A percentile compares a stretch with the other conserved stretches of the same genome.
These are phyloP conservation scores for Epiblema foenella DNA, from an alignment of 2,888 invertebrate species.

Conservation along the genomic window DNA sequence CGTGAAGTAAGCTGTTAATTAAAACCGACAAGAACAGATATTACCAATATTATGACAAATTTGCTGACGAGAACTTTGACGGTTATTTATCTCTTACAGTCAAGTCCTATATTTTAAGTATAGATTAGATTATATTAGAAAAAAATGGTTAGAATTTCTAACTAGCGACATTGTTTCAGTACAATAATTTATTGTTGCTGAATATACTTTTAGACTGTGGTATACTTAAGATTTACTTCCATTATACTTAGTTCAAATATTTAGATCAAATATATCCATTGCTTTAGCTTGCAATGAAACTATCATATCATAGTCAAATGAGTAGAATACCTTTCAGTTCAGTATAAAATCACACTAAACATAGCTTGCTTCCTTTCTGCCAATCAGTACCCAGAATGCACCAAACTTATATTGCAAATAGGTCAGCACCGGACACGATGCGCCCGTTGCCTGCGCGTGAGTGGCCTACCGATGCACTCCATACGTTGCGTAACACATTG, in stretches of 20 bases:
- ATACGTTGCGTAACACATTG: constrained; percentile 72
- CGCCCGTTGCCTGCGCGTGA: constrained; percentile 75
- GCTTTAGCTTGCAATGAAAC: neutral
- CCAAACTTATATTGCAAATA: constrained; percentile 72
- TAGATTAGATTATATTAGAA: too few relatives aligned
- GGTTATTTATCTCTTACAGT: too few relatives aligned
- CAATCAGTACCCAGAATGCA: constrained; percentile 29
- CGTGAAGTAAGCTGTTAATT: too few relatives aligned
- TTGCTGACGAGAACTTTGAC: too few relatives aligned
- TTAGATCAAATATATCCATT: neutral
- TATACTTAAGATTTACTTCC: too few relatives aligned
- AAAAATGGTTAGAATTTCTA: too few relatives aligned
- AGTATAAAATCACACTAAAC: constrained; percentile 5
- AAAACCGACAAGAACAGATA: constrained; percentile 1
- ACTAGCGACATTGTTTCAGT: too few relatives aligned
- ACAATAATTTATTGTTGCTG: too few relatives aligned
- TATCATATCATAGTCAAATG: neutral
- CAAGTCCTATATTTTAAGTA: too few relatives aligned
- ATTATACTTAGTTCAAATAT: too few relatives aligned
- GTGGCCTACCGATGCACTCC: constrained; percentile 65
- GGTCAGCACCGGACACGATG: constrained; percentile 71
- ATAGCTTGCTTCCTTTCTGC: constrained; percentile 7
- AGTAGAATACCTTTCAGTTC: neutral
- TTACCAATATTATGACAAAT: neutral
- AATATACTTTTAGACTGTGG: too few relatives aligned